These are phyloP conservation scores for Limnephilus auricula DNA, from an alignment of 2,888 invertebrate species.

Conservation along the genomic window DNA sequence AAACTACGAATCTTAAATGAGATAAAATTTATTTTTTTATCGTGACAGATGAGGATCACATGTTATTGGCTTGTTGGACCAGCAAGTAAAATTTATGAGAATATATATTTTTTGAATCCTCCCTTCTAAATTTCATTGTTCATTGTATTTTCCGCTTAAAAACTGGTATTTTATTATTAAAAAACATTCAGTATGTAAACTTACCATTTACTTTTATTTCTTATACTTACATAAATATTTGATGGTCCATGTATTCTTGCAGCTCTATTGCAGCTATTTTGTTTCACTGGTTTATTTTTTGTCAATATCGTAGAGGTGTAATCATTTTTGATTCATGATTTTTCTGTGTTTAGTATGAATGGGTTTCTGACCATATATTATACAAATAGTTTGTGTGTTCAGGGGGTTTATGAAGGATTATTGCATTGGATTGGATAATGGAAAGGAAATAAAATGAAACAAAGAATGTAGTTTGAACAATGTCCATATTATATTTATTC, in stretches of 20 bases:
- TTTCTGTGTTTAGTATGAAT: neutral
- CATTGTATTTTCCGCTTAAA: too few species aligned
- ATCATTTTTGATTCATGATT: neutral
- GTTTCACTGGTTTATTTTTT: neutral
- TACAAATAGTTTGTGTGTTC: neutral
- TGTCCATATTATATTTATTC: constrained; percentile 92
- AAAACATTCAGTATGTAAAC: neutral
- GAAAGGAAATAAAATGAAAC: constrained; percentile 44
- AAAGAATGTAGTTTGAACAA: constrained; percentile 82
- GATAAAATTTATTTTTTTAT: too few species aligned
- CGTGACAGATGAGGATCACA: too few species aligned
- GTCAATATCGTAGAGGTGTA: too few species aligned
- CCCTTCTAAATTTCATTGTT: too few species aligned
- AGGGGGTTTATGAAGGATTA: neutral
- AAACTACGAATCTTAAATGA: too few species aligned
- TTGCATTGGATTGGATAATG: neutral
- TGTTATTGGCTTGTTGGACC: too few species aligned
- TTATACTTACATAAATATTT: too few species aligned
- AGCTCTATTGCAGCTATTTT: neutral
- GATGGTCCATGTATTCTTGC: neutral
- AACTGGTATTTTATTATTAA: too few species aligned
- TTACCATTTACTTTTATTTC: neutral
- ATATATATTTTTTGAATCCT: too few species aligned
- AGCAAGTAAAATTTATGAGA: too few species aligned
- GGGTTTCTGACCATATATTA: neutral